These are phyloP conservation scores for Alethe diademata DNA, from an alignment of 2,113 vertebrate species.

Conservation along the genomic window DNA sequence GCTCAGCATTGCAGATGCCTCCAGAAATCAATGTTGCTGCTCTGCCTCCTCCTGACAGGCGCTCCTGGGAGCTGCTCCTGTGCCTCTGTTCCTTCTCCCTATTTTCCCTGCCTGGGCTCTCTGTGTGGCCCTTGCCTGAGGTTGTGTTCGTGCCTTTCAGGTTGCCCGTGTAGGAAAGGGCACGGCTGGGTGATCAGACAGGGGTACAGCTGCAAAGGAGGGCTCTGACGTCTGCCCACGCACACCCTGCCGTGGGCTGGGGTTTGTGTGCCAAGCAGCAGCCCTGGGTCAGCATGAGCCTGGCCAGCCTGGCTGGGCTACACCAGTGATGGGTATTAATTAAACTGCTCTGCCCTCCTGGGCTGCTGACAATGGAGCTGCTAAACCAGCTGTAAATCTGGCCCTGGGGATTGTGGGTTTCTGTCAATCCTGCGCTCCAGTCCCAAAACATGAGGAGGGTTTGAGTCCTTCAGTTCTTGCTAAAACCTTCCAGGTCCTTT, in stretches of 20 bases:
- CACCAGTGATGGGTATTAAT: background rate
- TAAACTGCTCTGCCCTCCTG: background rate
- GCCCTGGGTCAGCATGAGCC: background rate
- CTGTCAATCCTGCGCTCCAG: background rate
- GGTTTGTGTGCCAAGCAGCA: background rate
- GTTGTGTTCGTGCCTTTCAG: fast-evolving
- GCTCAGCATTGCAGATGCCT: background rate
- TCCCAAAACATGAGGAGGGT: background rate
- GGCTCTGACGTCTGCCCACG: slow-evolving; percentile 8
- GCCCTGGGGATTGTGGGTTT: background rate
- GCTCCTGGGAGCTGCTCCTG: background rate
- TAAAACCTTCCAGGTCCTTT: background rate
- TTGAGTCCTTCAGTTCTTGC: background rate
- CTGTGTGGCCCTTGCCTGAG: background rate
- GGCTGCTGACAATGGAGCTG: background rate
- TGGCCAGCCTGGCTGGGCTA: background rate
- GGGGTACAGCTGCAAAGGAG: background rate
- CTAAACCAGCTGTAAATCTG: background rate
- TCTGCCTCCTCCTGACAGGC: background rate
- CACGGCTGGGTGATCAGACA: background rate
- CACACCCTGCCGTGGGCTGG: fast-evolving
- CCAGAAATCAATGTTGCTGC: background rate
- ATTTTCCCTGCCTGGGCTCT: background rate
- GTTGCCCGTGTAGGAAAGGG: background rate
- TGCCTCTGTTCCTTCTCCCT: background rate